These are phyloP conservation scores for Netelia virgata DNA, from an alignment of 2,888 invertebrate species.

Conservation along the genomic window DNA sequence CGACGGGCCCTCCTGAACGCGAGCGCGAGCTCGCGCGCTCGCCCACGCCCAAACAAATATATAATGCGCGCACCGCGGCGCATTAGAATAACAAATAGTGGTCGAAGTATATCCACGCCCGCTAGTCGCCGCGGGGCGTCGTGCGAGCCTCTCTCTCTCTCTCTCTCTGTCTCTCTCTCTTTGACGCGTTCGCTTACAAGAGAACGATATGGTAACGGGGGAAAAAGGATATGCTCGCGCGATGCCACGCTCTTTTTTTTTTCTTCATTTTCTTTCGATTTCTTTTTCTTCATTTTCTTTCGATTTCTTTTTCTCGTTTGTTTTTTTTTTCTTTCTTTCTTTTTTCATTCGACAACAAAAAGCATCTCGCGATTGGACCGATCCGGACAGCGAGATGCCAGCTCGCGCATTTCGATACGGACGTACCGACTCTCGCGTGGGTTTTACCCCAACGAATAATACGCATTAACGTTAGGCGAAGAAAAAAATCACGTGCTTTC, in stretches of 20 bases:
- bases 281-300: no score
- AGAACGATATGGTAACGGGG: background rate
- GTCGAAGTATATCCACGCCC: conserved; percentile 80
- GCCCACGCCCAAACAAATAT: conserved; percentile 79
- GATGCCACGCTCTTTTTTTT: background rate
- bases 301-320: no score
- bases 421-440: background rate
- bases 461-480: no score
- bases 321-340: conserved; percentile 3
- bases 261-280: no score
- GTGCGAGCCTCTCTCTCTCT: conserved; percentile 58
- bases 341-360: background rate
- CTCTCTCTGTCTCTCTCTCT: conserved; percentile 16
- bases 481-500: no score
- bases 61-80: conserved; percentile 79
- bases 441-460: no score
- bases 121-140: conserved; percentile 80
- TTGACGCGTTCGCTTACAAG: background rate
- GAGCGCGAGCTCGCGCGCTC: conserved; percentile 76
- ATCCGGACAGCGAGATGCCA: conserved; percentile 19
- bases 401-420: conserved; percentile 29
- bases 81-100: conserved; percentile 85
- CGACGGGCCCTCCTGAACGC: conserved; percentile 54
- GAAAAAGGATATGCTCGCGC: conserved; percentile 19
- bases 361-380: conserved; percentile 35